Conservation (phyloP, 1,140 invertebrate genomes). For the Maniola jurtina region DNA sequence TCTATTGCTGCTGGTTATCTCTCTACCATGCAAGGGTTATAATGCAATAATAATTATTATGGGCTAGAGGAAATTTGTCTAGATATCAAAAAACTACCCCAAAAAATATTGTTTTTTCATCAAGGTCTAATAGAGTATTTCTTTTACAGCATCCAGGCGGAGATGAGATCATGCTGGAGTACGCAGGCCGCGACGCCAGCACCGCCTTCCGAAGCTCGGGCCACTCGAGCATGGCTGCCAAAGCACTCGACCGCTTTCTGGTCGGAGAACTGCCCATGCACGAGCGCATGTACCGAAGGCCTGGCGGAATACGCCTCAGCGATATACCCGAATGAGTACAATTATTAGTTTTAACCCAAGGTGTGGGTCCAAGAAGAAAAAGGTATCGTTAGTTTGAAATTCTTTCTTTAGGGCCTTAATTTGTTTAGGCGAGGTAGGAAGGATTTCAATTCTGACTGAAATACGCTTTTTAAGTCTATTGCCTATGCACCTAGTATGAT, state of each 20-base stretch:
- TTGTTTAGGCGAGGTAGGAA: not conserved
- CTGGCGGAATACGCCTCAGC: slow-evolving; percentile 66
- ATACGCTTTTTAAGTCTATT: not conserved
- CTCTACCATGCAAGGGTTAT: no score
- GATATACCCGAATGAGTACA: slow-evolving; percentile 65
- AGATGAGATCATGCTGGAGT: slow-evolving; percentile 89
- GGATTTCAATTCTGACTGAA: not conserved
- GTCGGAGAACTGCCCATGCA: slow-evolving; percentile 85
- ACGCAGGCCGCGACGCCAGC: slow-evolving; percentile 92
- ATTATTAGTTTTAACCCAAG: not conserved
- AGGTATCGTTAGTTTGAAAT: no score
- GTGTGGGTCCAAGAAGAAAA: not conserved
- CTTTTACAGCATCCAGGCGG: slow-evolving; percentile 89
- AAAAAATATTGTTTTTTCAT: not conserved
- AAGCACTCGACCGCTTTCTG: slow-evolving; percentile 82
- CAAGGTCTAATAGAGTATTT: slow-evolving; percentile 15
- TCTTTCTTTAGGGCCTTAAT: not conserved
- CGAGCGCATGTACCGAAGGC: slow-evolving; percentile 84
- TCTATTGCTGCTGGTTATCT: no score
- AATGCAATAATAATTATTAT: no score
- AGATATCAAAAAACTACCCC: no score
- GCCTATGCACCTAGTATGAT: not conserved
- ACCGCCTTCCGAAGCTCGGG: slow-evolving; percentile 90
- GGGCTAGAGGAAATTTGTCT: no score
- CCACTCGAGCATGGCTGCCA: slow-evolving; percentile 83